Evolutionary conservation across 2,888 invertebrate species (phyloP), one percentile per base, ranked within the genome.

Genomic region (Heteropelma amictum): DNA sequence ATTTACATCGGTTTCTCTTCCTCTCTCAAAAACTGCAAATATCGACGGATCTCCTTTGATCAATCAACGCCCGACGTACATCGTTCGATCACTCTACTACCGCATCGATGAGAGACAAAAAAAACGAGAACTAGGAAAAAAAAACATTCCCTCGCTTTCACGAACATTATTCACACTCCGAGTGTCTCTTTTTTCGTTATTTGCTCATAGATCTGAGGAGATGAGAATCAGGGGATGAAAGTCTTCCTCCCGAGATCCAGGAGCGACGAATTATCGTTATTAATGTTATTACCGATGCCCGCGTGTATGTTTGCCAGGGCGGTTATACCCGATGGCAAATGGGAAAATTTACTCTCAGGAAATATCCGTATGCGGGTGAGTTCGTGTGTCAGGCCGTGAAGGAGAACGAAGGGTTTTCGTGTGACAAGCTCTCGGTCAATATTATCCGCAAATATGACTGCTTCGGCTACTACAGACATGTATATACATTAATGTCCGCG

Each of bases 401-500:
- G 58, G 64, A 69, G 63, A 60, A 38, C 63, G 47, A 63, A 28
- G 72, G 61, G 78, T 78, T 80, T 79, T 12, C 56, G 81, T 80
- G 80, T 74, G 83, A 81, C 81, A 80, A 72, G 79, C 77, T 79
- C 61, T 79, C 77, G 79, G 85, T 83, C 84, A 85, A 86, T 84
- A 85, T 84, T 82, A 84, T 85, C 82, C 77, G 83, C 84, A 86
- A 86, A 86, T 84, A 86, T 84, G 72, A 80, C 77, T 80, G 53
- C 71, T 17, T 30, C 35, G 65, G 47, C 60, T 28, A 64, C 42
- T 47, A 61, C 49, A 58, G 38, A 23, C 28, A 30, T 23, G 26
- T 42, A 19, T 38, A 33, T 12, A 54, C 35, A 67, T 45, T 12
- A 33, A 68, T 28, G 30, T 54, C 42, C 23, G 8, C 26, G 7